Conservation (phyloP, 1,140 invertebrate genomes). For the Panagrolaimus sp. region DNA sequence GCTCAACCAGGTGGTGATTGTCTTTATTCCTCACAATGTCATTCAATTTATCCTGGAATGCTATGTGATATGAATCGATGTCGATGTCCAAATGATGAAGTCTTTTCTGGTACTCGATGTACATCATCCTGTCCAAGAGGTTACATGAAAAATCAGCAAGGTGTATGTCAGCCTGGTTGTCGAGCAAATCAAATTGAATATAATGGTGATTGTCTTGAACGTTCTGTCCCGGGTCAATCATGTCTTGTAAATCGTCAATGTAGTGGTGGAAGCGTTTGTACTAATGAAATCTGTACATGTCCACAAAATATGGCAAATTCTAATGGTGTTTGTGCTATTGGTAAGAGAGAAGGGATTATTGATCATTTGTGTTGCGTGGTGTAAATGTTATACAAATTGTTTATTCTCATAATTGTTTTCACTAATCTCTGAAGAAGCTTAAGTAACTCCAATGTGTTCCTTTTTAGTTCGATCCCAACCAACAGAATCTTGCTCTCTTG, state of each 20-base stretch:
- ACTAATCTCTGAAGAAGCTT: too few relatives aligned
- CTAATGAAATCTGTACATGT: slow-evolving; percentile 34
- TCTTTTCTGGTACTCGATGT: slow-evolving; percentile 50
- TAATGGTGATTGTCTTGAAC: slow-evolving; percentile 50
- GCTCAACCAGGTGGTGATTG: slow-evolving; percentile 44
- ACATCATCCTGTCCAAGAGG: slow-evolving; percentile 38
- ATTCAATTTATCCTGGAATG: slow-evolving; percentile 52
- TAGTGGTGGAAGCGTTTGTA: slow-evolving; percentile 47
- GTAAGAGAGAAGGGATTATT: slow-evolving; percentile 22
- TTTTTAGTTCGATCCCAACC: slow-evolving; percentile 35
- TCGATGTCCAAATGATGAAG: slow-evolving; percentile 46
- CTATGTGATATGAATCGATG: slow-evolving; percentile 45
- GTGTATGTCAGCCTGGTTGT: slow-evolving; percentile 52
- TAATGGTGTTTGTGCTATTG: slow-evolving; percentile 37
- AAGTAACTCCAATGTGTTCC: too few relatives aligned
- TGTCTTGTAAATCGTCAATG: slow-evolving; percentile 57
- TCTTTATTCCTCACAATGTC: slow-evolving; percentile 55
- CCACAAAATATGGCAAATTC: slow-evolving; percentile 37
- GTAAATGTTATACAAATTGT: too few relatives aligned
- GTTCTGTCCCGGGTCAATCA: slow-evolving; percentile 43
- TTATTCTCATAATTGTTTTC: too few relatives aligned
- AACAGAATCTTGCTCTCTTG: slow-evolving; percentile 27
- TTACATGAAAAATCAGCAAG: slow-evolving; percentile 44
- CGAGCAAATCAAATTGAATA: slow-evolving; percentile 56
- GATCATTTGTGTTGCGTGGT: too few relatives aligned